Conservation (phyloP, 2,797 vertebrate species). For the Myoxocephalus aenaeus region DNA sequence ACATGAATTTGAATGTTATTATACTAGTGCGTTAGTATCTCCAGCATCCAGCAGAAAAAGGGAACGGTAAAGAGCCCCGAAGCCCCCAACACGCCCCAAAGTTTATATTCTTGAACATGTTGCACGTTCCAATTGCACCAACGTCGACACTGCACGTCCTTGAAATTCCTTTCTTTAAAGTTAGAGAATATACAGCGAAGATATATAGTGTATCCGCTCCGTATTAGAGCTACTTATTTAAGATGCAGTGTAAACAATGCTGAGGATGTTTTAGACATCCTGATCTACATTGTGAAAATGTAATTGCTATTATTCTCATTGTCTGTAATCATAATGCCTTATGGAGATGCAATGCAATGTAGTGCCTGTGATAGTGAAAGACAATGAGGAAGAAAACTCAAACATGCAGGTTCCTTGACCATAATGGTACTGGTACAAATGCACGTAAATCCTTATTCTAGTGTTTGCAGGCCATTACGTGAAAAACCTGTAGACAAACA, state of each 20-base stretch:
- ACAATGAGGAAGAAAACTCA: neutral
- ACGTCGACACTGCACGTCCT: neutral
- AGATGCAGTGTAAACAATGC: constrained; percentile 9
- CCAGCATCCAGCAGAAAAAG: neutral
- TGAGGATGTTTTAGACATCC: neutral
- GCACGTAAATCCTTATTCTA: constrained; percentile 9
- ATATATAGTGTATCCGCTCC: neutral
- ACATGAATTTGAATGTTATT: neutral
- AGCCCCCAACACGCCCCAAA: too few species aligned
- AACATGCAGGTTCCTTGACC: constrained; percentile 1
- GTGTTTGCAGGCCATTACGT: constrained; percentile 17
- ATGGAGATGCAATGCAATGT: constrained; percentile 5
- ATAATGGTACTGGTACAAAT: constrained; percentile 14
- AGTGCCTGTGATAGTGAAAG: constrained; percentile 4
- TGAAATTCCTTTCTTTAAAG: neutral
- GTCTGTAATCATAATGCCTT: constrained; percentile 10
- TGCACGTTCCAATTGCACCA: neutral
- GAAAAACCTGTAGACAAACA: constrained; percentile 7
- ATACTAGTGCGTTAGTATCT: neutral
- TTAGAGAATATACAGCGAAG: neutral
- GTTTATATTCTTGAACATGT: neutral
- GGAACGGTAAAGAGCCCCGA: neutral
- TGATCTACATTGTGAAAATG: neutral
- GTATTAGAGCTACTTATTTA: neutral
- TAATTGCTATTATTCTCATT: neutral